These are phyloP conservation scores for Yasuhikotakia modesta DNA, from an alignment of 2,797 vertebrate genomes.

Conservation along the genomic window DNA sequence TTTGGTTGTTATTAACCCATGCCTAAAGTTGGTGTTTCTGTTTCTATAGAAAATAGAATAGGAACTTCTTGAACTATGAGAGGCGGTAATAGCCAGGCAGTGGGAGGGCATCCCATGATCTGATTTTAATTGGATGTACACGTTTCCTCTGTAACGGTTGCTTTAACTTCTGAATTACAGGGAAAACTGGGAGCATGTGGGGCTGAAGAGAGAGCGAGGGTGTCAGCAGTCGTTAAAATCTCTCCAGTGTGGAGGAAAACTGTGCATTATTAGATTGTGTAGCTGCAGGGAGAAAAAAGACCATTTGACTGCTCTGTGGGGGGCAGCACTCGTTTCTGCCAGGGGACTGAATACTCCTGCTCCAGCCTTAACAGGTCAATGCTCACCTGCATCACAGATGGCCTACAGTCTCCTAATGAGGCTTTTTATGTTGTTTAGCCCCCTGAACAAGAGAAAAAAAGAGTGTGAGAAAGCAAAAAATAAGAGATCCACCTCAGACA, in stretches of 20 bases:
- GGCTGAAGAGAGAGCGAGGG: conserved; percentile 5
- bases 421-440: conserved; percentile 30
- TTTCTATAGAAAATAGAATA: conserved; percentile 19
- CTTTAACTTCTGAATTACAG: conserved; percentile 29
- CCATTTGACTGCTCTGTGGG: conserved; percentile 37
- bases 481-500: conserved; percentile 37
- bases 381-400: conserved; percentile 37
- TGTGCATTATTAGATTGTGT: conserved; percentile 35
- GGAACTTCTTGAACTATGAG: conserved; percentile 21
- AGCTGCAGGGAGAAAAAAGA: conserved; percentile 39
- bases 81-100: conserved; percentile 16
- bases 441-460: conserved; percentile 7
- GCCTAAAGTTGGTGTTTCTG: conserved; percentile 27
- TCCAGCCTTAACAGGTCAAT: conserved; percentile 38
- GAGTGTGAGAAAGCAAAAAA: conserved; percentile 23
- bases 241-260: conserved; percentile 7
- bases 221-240: conserved; percentile 30
- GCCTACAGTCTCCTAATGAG: conserved; percentile 33
- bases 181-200: conserved; percentile 18
- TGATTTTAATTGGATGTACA: conserved; percentile 32
- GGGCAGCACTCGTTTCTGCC: neutral
- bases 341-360: neutral
- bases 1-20: neutral
- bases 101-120: conserved; percentile 13
- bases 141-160: conserved; percentile 10